Conservation (phyloP, 2,113 vertebrate species). For the Rostratula benghalensis region DNA sequence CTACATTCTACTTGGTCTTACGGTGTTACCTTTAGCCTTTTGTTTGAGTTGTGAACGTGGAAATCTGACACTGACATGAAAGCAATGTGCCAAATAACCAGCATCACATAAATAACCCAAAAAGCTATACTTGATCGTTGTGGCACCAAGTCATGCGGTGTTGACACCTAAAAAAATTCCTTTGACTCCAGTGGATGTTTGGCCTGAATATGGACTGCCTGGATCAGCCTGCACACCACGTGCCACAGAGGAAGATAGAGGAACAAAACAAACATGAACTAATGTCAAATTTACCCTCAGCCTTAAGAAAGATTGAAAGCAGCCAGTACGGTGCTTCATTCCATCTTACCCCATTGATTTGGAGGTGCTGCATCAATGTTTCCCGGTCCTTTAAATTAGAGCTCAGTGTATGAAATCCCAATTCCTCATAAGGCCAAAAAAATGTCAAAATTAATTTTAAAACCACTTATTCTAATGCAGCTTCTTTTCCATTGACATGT, state of each 20-base stretch:
- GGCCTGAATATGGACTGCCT: background rate
- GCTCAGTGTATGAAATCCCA: background rate
- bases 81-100: background rate
- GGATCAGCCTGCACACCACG: background rate
- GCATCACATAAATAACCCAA: background rate
- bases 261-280: background rate
- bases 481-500: background rate
- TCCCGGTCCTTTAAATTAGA: background rate
- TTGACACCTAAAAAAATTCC: background rate
- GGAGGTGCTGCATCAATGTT: background rate
- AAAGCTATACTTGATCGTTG: background rate
- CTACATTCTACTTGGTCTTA: background rate
- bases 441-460: constrained; percentile 24
- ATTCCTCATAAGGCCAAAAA: constrained; percentile 33
- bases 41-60: background rate
- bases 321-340: background rate
- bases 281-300: background rate
- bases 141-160: background rate
- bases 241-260: background rate
- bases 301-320: background rate
- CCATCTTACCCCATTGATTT: background rate
- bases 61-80: background rate
- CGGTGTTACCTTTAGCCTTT: background rate
- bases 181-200: background rate
- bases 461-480: constrained; percentile 7